Percentiles rank a stretch among this genome's conserved stretches.
Evolutionary conservation across 2,113 vertebrate genomes (phyloP).

Genomic region (Oncorhynchus keta): DNA sequence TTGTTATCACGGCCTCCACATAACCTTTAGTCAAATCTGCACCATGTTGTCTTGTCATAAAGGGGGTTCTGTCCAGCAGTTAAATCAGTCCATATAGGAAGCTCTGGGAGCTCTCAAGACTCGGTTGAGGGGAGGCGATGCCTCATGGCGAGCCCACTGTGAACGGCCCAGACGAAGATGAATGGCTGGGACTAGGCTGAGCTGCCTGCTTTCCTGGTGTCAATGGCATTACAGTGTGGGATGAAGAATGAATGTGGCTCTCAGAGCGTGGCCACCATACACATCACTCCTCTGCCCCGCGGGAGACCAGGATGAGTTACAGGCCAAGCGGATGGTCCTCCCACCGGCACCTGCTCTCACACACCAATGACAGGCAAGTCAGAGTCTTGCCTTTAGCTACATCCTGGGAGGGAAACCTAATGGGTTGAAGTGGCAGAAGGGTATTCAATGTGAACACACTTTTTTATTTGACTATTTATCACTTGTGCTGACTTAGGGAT

Average conservation of each 20-base stretch:
- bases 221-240: slow-evolving; percentile 37
- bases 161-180: slow-evolving; percentile 39
- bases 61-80: slow-evolving; percentile 14
- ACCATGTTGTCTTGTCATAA: background rate
- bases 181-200: slow-evolving; percentile 41
- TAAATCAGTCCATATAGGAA: background rate
- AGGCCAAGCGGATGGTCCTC: slow-evolving; percentile 47
- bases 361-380: slow-evolving; percentile 32
- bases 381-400: slow-evolving; percentile 16
- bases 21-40: background rate
- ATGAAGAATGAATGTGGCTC: slow-evolving; percentile 58
- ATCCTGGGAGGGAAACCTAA: slow-evolving; percentile 16
- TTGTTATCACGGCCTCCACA: background rate
- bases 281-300: slow-evolving; percentile 53
- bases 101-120: slow-evolving; percentile 19
- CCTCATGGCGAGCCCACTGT: slow-evolving; percentile 29
- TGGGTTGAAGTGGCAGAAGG: slow-evolving; percentile 28
- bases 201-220: slow-evolving; percentile 31
- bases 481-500: background rate
- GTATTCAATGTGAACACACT: slow-evolving; percentile 16
- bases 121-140: slow-evolving; percentile 6
- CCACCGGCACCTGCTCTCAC: slow-evolving; percentile 35
- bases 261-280: slow-evolving; percentile 47
- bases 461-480: slow-evolving; percentile 15
- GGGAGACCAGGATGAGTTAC: slow-evolving; percentile 46